Base-by-base conservation (phyloP, 2,888 invertebrate genomes). In the Ctenicera cuprea region DNA sequence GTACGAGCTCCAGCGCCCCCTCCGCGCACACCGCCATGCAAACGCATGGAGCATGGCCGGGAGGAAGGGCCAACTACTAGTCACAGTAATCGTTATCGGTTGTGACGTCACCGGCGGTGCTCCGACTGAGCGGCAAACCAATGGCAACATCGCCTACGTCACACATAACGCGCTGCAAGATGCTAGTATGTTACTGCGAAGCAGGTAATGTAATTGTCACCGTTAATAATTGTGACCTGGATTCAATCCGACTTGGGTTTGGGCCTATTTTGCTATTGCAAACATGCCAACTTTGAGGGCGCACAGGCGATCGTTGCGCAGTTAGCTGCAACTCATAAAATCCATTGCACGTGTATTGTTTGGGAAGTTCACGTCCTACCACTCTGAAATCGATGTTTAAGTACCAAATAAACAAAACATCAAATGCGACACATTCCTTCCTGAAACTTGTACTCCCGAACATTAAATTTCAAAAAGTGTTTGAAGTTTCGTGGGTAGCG, bases 71-170 rank as follows among this genome's bases (percentile, higher is more conserved):
- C 33, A 33, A 9, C 33, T 33, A 80, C 80, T 82, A 80, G 83
- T 81, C 81, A 79, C 80, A 83, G 84, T 85, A 86, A 85, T 87
- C 86, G 85, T 87, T 87, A 87, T 84, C 79, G 83, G 77, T 76
- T 78, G 83, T 87, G 87, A 87, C 87, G 87, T 87, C 87, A 87
- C 82, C 77, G 75, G 69, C 73, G 76, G 76, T 75, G 62, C 83
- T 79, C 77, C 76, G 77, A 64, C 68, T 20, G 50, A 41, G 74
- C 64, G 59, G 79, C 77, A 82, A 80, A 83, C 87, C 87, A 87
- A 87, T 87, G 80, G 86, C 83, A 81, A 82, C 80, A 78, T 77
- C 54, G 77, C 77, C 85, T 84, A 87, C 87, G 87, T 87, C 87
- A 87, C 85, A 77, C 72, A 78, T 80, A 84, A 85, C 84, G 85